Base-by-base conservation (phyloP, 1,140 invertebrate genomes). In the Dreissena rostriformis region DNA sequence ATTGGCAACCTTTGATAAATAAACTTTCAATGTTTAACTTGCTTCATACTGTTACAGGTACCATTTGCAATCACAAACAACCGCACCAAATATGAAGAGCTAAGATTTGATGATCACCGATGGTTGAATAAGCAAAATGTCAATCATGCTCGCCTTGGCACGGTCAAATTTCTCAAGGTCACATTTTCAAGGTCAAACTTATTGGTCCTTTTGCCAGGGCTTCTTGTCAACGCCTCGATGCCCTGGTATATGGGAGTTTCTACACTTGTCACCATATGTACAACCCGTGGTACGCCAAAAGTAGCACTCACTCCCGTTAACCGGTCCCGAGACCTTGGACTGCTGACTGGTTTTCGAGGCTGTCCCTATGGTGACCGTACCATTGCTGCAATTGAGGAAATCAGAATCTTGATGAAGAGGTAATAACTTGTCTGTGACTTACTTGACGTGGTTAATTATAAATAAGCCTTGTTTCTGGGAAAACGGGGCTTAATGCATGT, bases 281-380 rank as follows among this genome's bases (percentile, higher is more conserved):
- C 94, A 94, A 61, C 94, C 94, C 53, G 94, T 94, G 28, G 94
- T 94, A 68, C 94, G 89, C 94, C 94, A 94, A 81, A 94, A 94
- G 87, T 94, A 94, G 83, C 94, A 94, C 85, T 94, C 94, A 85
- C 93, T 91, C 24, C 93, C 94, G 86, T 94, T 94, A 14, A 94
- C 93, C 22, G 94, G 93, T 14, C 94, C 94, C n/a, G 87, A 82
- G 51, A 88, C 86, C 93, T 94, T 78, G 84, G 85, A 39, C 57
- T 73, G 67, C 86, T 87, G 49, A 63, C 26, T 5, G 49, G n/a
- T 67, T 67, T 71, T 82, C 4, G 75, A 71, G n/a, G 80, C 80
- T 55, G 80, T 49, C 28, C 80, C 80, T 74, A 82, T 82, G 49
- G 78, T 81, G 72, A 82, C 68, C 55, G 80, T 82, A n/a, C 80